A percentile compares a stretch with the other conserved stretches of the same genome.
Conservation (phyloP, 2,888 invertebrate genomes). For the Eulithis prunata region DNA sequence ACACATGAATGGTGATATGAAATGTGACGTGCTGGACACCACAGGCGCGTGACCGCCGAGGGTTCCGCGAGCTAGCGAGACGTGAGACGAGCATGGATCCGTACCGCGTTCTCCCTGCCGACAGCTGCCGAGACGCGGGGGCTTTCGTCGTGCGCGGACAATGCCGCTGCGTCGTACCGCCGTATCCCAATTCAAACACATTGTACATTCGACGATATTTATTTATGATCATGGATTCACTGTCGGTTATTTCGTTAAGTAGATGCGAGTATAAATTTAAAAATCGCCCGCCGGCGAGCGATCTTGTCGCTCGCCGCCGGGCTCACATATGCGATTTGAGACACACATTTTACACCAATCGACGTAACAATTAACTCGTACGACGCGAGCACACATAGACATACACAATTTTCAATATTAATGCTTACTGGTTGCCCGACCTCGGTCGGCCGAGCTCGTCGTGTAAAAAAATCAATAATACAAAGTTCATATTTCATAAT, state of each 20-base stretch:
- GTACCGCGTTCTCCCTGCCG: slow-evolving; percentile 82
- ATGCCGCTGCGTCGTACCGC: slow-evolving; percentile 78
- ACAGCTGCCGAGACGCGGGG: slow-evolving; percentile 82
- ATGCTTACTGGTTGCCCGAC: slow-evolving; percentile 82
- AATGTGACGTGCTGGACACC: slow-evolving; percentile 68
- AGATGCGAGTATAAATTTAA: slow-evolving; percentile 85
- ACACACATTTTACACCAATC: slow-evolving; percentile 85
- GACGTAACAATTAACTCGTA: slow-evolving; percentile 84
- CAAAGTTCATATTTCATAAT: slow-evolving; percentile 79
- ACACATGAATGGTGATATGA: slow-evolving; percentile 69
- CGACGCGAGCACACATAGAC: slow-evolving; percentile 85
- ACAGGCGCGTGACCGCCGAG: slow-evolving; percentile 62
- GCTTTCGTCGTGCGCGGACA: slow-evolving; percentile 82
- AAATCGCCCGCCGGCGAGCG: slow-evolving; percentile 78
- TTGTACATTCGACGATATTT: slow-evolving; percentile 84
- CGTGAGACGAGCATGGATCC: slow-evolving; percentile 75
- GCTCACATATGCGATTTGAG: slow-evolving; percentile 80
- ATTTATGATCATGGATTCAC: slow-evolving; percentile 85
- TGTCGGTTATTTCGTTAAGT: slow-evolving; percentile 84
- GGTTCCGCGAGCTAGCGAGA: slow-evolving; percentile 64
- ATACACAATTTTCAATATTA: slow-evolving; percentile 77
- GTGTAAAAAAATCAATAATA: slow-evolving; percentile 80
- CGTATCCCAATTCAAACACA: slow-evolving; percentile 71
- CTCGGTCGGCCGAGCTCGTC: slow-evolving; percentile 82
- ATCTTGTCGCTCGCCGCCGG: slow-evolving; percentile 73